These are phyloP conservation scores for Timandra comae DNA, from an alignment of 2,888 invertebrate genomes.

Conservation along the genomic window DNA sequence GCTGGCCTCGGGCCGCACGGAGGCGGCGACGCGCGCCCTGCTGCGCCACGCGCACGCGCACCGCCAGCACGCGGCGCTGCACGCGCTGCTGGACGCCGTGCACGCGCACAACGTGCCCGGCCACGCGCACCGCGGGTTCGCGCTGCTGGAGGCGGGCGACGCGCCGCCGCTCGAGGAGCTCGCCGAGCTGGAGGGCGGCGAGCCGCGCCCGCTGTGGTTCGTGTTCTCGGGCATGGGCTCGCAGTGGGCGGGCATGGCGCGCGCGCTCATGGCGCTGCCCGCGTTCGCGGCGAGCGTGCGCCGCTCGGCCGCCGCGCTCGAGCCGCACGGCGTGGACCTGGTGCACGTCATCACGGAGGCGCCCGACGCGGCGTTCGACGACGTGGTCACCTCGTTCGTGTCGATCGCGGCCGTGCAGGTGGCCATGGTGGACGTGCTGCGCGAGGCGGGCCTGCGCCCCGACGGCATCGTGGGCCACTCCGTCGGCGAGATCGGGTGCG, in stretches of 20 bases:
- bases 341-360: conserved; percentile 85
- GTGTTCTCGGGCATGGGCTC: conserved; percentile 99
- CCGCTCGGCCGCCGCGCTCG: conserved; percentile 85
- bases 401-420: conserved; percentile 97
- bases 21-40: conserved; percentile 82
- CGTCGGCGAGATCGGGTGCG: conserved; percentile 94
- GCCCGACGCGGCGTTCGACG: conserved; percentile 86
- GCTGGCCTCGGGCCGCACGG: conserved; percentile 90
- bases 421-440: conserved; percentile 93
- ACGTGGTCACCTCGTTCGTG: conserved; percentile 93
- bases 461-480: conserved; percentile 98
- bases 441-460: conserved; percentile 84
- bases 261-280: conserved; percentile 88
- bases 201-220: conserved; percentile 91
- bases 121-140: conserved; percentile 89
- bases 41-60: conserved; percentile 79
- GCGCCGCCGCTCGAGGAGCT: conserved; percentile 19
- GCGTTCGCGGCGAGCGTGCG: conserved; percentile 87
- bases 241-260: conserved; percentile 98
- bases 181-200: conserved; percentile 44
- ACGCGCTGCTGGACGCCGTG: conserved; percentile 85
- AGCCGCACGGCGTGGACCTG: conserved; percentile 89
- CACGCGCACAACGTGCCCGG: conserved; percentile 83
- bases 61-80: conserved; percentile 82
- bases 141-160: conserved; percentile 69